Conservation (phyloP, 2,888 invertebrate species). For the Drosophila borealis region DNA sequence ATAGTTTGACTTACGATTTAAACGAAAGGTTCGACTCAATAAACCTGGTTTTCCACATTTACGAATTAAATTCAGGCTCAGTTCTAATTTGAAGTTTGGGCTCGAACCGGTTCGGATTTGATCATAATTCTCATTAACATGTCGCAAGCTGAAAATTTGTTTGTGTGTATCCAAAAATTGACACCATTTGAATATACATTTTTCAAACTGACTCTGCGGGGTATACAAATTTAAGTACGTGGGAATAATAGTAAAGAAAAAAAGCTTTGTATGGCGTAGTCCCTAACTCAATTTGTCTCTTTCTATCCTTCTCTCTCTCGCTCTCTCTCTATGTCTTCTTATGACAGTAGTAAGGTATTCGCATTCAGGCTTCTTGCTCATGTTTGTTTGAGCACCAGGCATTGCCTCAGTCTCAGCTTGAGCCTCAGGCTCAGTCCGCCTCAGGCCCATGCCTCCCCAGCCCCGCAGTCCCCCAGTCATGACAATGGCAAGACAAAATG, state of each 20-base stretch:
- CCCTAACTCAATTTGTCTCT: neutral
- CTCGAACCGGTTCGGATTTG: too few species aligned
- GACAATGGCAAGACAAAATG: slow-evolving; percentile 59
- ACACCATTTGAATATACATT: neutral
- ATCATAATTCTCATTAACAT: too few species aligned
- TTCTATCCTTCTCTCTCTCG: slow-evolving; percentile 7
- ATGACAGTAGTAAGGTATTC: slow-evolving; percentile 49
- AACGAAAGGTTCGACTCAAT: too few species aligned
- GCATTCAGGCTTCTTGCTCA: slow-evolving; percentile 27
- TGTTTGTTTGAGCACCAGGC: slow-evolving; percentile 19
- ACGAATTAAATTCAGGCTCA: too few species aligned
- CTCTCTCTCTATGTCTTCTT: slow-evolving; percentile 1
- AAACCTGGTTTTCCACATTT: too few species aligned
- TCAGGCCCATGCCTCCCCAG: slow-evolving; percentile 1
- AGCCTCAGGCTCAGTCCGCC: slow-evolving; percentile 14
- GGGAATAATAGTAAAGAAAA: slow-evolving; percentile 74
- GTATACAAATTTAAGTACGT: slow-evolving; percentile 73
- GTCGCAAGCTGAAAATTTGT: too few species aligned
- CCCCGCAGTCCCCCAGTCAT: slow-evolving; percentile 1
- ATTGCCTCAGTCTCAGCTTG: neutral
- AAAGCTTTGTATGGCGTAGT: slow-evolving; percentile 67
- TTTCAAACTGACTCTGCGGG: slow-evolving; percentile 12
- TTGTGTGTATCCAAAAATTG: too few species aligned
- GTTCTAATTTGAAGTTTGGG: too few species aligned
- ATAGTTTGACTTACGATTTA: too few species aligned